Evolutionary conservation across 2,797 vertebrate species (phyloP).

Genomic region (Todus mexicanus): DNA sequence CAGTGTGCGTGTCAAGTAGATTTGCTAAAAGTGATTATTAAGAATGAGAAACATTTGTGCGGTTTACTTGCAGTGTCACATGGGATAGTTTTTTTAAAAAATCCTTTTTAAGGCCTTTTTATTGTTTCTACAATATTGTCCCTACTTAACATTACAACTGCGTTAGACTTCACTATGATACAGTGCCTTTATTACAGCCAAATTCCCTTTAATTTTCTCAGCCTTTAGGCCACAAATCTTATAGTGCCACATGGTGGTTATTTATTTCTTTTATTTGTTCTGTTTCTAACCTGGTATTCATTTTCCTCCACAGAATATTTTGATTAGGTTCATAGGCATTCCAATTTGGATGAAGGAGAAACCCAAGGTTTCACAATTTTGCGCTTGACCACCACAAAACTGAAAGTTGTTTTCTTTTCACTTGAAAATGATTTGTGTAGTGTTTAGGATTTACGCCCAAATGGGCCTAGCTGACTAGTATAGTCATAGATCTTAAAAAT

Average conservation of each 20-base stretch:
- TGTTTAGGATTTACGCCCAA: not conserved
- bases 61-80: not conserved
- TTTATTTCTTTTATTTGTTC: slow-evolving; percentile 2
- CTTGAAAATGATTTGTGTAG: slow-evolving; percentile 2
- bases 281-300: not conserved
- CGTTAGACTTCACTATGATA: slow-evolving; percentile 3
- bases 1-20: not conserved
- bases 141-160: not conserved
- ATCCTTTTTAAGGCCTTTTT: not conserved
- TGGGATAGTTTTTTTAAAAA: not conserved
- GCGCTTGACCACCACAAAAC: not conserved
- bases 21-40: not conserved
- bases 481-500: not conserved
- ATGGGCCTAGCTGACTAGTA: not conserved
- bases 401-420: slow-evolving; percentile 3
- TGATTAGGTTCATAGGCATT: not conserved
- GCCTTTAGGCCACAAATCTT: slow-evolving; percentile 30
- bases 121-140: not conserved
- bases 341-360: not conserved
- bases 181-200: slow-evolving; percentile 37
- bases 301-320: not conserved
- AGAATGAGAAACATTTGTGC: not conserved
- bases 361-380: not conserved
- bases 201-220: slow-evolving; percentile 41
- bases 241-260: not conserved